Percentiles rank a stretch among this genome's conserved stretches.
Evolutionary conservation across 2,888 invertebrate genomes (phyloP).

Genomic region (Temnothorax unifasciatus): DNA sequence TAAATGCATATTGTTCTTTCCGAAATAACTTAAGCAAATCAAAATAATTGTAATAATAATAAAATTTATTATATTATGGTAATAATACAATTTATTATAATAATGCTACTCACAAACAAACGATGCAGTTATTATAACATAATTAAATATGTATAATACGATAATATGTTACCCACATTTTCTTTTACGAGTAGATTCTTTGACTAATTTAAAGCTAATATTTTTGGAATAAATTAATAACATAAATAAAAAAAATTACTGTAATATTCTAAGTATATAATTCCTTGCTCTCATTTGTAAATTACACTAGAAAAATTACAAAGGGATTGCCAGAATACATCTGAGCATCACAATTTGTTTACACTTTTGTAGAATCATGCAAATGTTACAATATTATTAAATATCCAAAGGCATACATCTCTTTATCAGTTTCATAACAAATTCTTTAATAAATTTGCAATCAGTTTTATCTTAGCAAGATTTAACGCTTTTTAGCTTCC

Average conservation of each 20-base stretch:
- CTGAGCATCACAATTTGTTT: not conserved
- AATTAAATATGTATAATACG: not conserved
- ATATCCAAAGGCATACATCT: not conserved
- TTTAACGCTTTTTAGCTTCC: not conserved
- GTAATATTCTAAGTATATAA: not conserved
- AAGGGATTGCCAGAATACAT: not conserved
- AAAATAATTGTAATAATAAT: not conserved
- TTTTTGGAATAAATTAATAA: constrained; percentile 4
- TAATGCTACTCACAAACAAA: not conserved
- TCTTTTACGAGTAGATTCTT: not conserved
- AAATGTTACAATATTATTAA: not conserved
- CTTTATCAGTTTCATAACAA: not conserved
- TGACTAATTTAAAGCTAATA: constrained; percentile 1
- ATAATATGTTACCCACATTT: not conserved
- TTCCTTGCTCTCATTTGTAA: not conserved
- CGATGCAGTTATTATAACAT: not conserved
- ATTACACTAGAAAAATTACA: constrained; percentile 13
- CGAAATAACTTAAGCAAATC: not conserved
- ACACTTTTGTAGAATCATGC: not conserved
- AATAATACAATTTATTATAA: not conserved
- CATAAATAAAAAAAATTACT: not conserved
- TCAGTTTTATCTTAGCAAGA: not conserved
- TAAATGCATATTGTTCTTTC: not conserved
- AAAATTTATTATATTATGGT: not conserved
- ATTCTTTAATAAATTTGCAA: not conserved